Evolutionary conservation across 2,888 invertebrate genomes (phyloP).

Genomic region (Xiphydria camelus): DNA sequence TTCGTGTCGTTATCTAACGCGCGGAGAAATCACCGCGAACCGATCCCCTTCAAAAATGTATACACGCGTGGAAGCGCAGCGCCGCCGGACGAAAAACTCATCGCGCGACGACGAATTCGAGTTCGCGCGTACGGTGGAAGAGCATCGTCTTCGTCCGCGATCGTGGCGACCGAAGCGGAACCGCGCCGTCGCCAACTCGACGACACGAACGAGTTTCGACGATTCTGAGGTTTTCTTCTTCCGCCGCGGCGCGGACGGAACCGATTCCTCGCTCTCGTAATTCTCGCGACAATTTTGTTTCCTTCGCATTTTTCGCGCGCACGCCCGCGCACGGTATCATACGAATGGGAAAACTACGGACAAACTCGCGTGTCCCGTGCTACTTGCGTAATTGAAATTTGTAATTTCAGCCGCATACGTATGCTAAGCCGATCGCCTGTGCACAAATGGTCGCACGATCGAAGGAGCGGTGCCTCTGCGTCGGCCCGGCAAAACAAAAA

Average conservation of each 20-base stretch:
- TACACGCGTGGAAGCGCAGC: slow-evolving; percentile 31
- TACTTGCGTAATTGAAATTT: too few species aligned
- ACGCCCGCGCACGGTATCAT: too few species aligned
- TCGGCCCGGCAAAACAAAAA: too few species aligned
- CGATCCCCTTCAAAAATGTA: slow-evolving; percentile 39
- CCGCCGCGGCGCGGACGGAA: too few species aligned
- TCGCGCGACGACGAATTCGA: slow-evolving; percentile 2
- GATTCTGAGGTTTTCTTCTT: slow-evolving; percentile 1
- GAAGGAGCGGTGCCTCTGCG: too few species aligned
- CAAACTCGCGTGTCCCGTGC: too few species aligned
- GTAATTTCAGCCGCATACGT: too few species aligned
- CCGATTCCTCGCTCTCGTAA: slow-evolving; percentile 8
- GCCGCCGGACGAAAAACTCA: slow-evolving; percentile 18
- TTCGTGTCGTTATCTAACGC: slow-evolving; percentile 1
- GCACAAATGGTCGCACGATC: too few species aligned
- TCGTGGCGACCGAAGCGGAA: slow-evolving; percentile 8
- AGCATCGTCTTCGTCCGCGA: slow-evolving; percentile 18
- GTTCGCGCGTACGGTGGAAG: slow-evolving; percentile 9
- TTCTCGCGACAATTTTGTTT: too few species aligned
- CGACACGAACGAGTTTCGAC: slow-evolving; percentile 9
- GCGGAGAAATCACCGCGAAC: slow-evolving; percentile 17
- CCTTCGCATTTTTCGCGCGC: too few species aligned
- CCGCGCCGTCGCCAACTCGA: slow-evolving; percentile 5
- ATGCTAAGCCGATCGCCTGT: too few species aligned
- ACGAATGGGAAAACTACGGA: too few species aligned